A percentile compares a stretch with the other conserved stretches of the same genome.
Conservation (phyloP, 23 tunicate species). For the Botrylloides violaceus region DNA sequence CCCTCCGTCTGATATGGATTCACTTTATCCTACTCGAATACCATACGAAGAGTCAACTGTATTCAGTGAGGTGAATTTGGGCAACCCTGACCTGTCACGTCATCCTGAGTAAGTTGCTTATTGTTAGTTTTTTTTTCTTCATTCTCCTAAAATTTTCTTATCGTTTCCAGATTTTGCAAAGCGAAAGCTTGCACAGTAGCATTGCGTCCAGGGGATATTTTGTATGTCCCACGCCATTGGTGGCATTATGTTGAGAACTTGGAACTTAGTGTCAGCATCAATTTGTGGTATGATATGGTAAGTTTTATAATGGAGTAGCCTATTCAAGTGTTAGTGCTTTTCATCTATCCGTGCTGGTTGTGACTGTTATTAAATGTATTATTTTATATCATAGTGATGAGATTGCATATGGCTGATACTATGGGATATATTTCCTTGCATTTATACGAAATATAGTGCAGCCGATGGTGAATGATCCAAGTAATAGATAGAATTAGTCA, state of each 20-base stretch:
- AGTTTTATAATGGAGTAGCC: too few relatives aligned
- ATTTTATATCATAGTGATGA: too few relatives aligned
- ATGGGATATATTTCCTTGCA: too few relatives aligned
- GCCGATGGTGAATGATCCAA: too few relatives aligned
- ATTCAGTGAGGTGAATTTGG: constrained; percentile 66
- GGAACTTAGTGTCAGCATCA: constrained; percentile 67
- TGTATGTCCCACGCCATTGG: constrained; percentile 78
- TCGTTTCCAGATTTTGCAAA: constrained; percentile 4
- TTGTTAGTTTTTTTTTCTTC: neutral
- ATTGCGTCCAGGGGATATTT: constrained; percentile 66
- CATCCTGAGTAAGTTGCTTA: constrained; percentile 15
- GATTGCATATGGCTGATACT: too few relatives aligned
- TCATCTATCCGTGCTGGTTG: too few relatives aligned
- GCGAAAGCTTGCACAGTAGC: constrained; percentile 37
- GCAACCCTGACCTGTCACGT: constrained; percentile 26
- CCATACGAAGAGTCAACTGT: constrained; percentile 95
- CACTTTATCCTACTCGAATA: constrained; percentile 72
- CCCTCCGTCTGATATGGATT: constrained; percentile 51
- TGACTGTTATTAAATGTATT: too few relatives aligned
- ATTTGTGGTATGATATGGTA: constrained; percentile 85
- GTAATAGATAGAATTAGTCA: too few relatives aligned
- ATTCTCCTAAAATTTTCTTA: neutral
- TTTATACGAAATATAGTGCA: too few relatives aligned
- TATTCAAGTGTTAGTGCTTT: too few relatives aligned
- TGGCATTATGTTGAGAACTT: constrained; percentile 95